Conservation (phyloP, 2,888 invertebrate species). For the Drosophila atripex region DNA sequence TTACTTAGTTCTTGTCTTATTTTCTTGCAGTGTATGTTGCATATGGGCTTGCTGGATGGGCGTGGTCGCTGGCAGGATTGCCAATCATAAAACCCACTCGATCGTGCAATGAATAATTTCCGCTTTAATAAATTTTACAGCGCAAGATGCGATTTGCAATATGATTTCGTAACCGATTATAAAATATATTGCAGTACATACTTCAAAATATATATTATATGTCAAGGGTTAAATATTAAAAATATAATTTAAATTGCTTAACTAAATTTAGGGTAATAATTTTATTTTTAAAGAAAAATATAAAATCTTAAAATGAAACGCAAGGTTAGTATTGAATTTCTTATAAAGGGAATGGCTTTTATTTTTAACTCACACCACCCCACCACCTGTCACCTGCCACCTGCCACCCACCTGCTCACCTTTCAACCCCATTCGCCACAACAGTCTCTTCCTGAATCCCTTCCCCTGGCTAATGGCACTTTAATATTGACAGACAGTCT, state of each 20-base stretch:
- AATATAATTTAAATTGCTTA: not conserved
- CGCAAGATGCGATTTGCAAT: conserved; percentile 71
- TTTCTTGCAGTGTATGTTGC: conserved; percentile 1
- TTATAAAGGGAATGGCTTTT: not conserved
- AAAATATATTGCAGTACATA: conserved; percentile 1
- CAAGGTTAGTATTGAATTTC: not conserved
- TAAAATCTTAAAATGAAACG: too few relatives aligned
- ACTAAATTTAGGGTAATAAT: not conserved
- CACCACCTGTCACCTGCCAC: not conserved
- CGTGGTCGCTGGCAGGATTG: conserved; percentile 19
- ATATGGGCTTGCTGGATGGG: not conserved
- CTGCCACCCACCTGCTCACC: not conserved
- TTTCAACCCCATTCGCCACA: not conserved
- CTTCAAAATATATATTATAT: not conserved
- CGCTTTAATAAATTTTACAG: conserved; percentile 78
- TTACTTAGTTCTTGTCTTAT: too few relatives aligned
- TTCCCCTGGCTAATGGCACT: conserved; percentile 47
- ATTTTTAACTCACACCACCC: not conserved
- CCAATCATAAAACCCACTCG: conserved; percentile 75
- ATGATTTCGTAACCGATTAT: conserved; percentile 43
- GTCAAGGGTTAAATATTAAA: not conserved
- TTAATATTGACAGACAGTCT: conserved; percentile 54
- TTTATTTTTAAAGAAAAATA: not conserved
- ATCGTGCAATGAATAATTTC: conserved; percentile 81
- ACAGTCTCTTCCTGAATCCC: not conserved